Conservation (phyloP, 2,113 vertebrate species). For the Rhabdornis inornatus region DNA sequence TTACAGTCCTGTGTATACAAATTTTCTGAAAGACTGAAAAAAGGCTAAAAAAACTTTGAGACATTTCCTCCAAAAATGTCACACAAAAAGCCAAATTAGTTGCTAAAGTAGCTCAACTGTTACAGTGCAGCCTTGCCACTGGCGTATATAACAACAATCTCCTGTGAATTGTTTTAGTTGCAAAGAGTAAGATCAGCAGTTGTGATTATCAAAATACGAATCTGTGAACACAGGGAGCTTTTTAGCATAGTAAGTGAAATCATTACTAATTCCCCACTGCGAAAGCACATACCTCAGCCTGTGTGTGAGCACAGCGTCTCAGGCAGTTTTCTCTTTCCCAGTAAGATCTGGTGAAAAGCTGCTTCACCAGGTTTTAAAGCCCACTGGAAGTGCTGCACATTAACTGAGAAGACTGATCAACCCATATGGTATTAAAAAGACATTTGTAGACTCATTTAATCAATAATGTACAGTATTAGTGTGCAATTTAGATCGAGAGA, state of each 20-base stretch:
- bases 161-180: not conserved
- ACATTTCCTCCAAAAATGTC: not conserved
- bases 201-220: not conserved
- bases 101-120: not conserved
- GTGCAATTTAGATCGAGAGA: conserved; percentile 20
- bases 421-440: conserved; percentile 56
- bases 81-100: not conserved
- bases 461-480: conserved; percentile 60
- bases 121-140: not conserved
- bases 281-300: not conserved
- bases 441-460: conserved; percentile 67
- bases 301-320: rapidly evolving
- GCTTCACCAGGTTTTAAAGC: conserved; percentile 35
- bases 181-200: not conserved
- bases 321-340: not conserved
- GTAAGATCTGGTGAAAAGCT: conserved; percentile 7
- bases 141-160: not conserved
- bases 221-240: not conserved
- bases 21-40: not conserved
- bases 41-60: not conserved
- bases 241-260: conserved; percentile 4
- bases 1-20: not conserved
- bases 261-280: not conserved
- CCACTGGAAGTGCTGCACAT: conserved; percentile 30
- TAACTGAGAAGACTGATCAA: conserved; percentile 60